phyloP scores from a whole-genome alignment of 2,888 invertebrate species.

The Priocnemis perturbator region DNA sequence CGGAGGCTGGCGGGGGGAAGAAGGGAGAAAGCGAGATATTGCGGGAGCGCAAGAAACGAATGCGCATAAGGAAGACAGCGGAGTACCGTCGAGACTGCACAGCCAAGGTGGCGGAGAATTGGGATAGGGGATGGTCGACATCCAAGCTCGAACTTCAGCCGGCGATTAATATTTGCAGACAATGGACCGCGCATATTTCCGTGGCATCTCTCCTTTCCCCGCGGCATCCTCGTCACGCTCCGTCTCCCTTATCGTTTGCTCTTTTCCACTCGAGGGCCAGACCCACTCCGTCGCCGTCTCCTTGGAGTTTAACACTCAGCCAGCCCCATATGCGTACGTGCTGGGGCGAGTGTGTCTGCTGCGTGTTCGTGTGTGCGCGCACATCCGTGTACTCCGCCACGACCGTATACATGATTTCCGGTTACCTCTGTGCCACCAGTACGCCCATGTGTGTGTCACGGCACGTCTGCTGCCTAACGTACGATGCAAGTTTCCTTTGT shows the following conservation, averaged over 20 bases:
- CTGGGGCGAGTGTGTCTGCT: slow-evolving; percentile 7
- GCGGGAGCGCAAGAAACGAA: slow-evolving; percentile 1
- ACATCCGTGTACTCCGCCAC: slow-evolving; percentile 8
- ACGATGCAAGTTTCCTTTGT: slow-evolving; percentile 71
- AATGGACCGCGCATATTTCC: slow-evolving; percentile 66
- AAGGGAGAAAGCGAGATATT: slow-evolving; percentile 3
- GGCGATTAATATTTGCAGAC: slow-evolving; percentile 70
- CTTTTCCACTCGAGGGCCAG: slow-evolving; percentile 7
- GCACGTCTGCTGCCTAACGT: slow-evolving; percentile 66
- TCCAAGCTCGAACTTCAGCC: slow-evolving; percentile 55
- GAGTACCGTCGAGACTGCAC: slow-evolving; percentile 40
- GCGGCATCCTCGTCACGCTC: slow-evolving; percentile 22
- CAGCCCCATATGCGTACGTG: neutral
- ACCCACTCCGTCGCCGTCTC: no score
- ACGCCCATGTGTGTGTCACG: slow-evolving; percentile 56
- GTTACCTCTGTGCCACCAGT: slow-evolving; percentile 22
- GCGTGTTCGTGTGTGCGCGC: no score
- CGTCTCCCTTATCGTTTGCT: slow-evolving; percentile 8
- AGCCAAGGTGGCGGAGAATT: slow-evolving; percentile 17
- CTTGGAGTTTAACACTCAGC: no score
- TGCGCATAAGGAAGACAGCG: slow-evolving; percentile 16
- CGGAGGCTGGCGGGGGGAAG: neutral
- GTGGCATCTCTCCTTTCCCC: slow-evolving; percentile 40
- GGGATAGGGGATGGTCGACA: slow-evolving; percentile 8
- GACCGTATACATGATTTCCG: slow-evolving; percentile 28